Base-by-base conservation (phyloP, 2,113 vertebrate genomes). In the Oryzias woworae region DNA sequence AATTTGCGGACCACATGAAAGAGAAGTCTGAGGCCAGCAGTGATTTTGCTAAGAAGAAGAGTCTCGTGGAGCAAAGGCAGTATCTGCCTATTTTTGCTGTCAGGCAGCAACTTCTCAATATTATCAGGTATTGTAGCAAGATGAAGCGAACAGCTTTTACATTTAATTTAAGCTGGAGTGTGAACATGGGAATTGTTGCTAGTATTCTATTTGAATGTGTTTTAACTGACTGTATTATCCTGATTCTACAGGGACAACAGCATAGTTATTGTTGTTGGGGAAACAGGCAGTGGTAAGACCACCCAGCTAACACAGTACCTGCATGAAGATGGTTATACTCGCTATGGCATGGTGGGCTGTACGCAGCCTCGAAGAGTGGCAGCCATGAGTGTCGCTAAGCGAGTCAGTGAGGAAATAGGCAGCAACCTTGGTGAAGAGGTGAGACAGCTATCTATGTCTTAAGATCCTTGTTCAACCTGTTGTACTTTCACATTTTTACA, bases 1-100 rank as follows among this genome's bases (percentile, higher is more conserved):
- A 99, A 80, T 98, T 99, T 91, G 97, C 97, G 0, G 94, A 98
- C 77, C 97, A 99, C 77, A 96, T 99, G 97, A 96, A 94, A 80
- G 96, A 96, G 54, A 98, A 95, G 85, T 94, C 79, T 0, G 92
- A 96, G 81, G 97, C 97, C 51, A 98, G 93, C 90, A 99, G 97
- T 1, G 96, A 99, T 43, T 99, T 98, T 79, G 94, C 97, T 2
- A 97, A 96, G 81, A 98, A 98, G 87, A 99, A 99, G 81, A 95
- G 88, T 0, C 87, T 99, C 44, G 77, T 97, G 91, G 95, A 99
- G 82, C 97, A 99, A 90, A 95, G 97, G 64, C 97, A 99, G 45
- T 99, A 95, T 59, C 80, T 99, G 57, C 97, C 97, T 23, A 99
- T 98, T 72, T 99, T 99, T 42, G 97, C 96, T 7, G 95, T 98